These are phyloP conservation scores for Fregata magnificens DNA, from an alignment of 2,113 vertebrate genomes.

Conservation along the genomic window DNA sequence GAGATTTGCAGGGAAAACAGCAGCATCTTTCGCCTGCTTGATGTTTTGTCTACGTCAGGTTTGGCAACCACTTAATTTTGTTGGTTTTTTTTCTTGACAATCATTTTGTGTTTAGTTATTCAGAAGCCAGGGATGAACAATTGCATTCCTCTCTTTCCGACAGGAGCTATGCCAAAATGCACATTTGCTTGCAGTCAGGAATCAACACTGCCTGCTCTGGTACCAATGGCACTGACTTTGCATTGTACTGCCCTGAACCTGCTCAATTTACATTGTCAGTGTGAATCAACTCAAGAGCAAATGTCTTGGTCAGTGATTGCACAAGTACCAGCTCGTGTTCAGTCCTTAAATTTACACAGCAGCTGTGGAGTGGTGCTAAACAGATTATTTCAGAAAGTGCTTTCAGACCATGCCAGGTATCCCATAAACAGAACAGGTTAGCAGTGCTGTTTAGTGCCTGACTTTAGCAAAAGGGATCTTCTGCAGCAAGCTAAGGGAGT, in stretches of 20 bases:
- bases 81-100: not conserved
- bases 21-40: not conserved
- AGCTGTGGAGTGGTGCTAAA: not conserved
- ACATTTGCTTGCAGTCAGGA: not conserved
- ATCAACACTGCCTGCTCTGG: not conserved
- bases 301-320: not conserved
- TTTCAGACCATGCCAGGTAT: not conserved
- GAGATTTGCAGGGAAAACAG: not conserved
- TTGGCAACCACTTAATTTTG: not conserved
- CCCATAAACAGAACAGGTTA: not conserved
- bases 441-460: not conserved
- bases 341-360: not conserved
- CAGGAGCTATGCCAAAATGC: not conserved
- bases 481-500: not conserved
- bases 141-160: not conserved
- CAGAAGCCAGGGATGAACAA: not conserved
- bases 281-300: not conserved
- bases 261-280: not conserved
- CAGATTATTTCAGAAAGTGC: not conserved
- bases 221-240: accelerated
- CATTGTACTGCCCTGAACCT: not conserved
- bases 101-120: not conserved
- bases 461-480: not conserved
- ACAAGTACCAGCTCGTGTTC: not conserved
- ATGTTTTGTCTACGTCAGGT: not conserved